Evolutionary conservation across 2,113 vertebrate species (phyloP), one percentile per base, ranked within the genome.

Genomic region (Hyaena hyaena): DNA sequence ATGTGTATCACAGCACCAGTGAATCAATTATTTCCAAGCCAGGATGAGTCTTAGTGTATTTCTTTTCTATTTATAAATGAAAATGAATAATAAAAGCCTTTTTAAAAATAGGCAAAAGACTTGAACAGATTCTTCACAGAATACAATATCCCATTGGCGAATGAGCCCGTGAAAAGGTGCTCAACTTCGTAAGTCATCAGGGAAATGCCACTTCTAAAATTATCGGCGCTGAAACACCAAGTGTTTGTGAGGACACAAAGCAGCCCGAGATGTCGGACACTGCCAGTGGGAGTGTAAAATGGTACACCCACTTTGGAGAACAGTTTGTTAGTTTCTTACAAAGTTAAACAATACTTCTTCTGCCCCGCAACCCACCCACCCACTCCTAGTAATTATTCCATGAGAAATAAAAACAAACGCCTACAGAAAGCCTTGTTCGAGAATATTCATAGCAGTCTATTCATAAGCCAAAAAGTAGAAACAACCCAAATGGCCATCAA

Each of bases 131-230:
- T n/a, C 68, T 90, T 86, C 39, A 45, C 1, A 10, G 53, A 74
- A 50, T 39, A 73, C 82, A 23, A 65, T 19, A 45, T 16, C 65
- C 66, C 10, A 50, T 31, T 26, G 50, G 43, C 26, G 31, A 68
- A 71, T 3, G 7, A 58, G 45, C 12, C 5, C 3, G 7, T 58
- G 91, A 50, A 80, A 71, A 95, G 81, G 28, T 23, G 50, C 68
- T 76, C 33, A 23, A 14, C 65, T 84, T 68, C 2, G 0, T 48
- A 93, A 80, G 43, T 76, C 83, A 81, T 17, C 19, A 43, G 77
- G 23, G 28, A 96, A 85, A 63, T 10, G 63, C 48, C 88, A 86
- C 16, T 88, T 87, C 80, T 86, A 74, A 92, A 85, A 84, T 35
- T 43, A 71, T 92, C n/a, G 53, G 21, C 53, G 39, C 35, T 26